Base-by-base conservation (phyloP, 2,113 vertebrate genomes). In the Erythrolamprus reginae region DNA sequence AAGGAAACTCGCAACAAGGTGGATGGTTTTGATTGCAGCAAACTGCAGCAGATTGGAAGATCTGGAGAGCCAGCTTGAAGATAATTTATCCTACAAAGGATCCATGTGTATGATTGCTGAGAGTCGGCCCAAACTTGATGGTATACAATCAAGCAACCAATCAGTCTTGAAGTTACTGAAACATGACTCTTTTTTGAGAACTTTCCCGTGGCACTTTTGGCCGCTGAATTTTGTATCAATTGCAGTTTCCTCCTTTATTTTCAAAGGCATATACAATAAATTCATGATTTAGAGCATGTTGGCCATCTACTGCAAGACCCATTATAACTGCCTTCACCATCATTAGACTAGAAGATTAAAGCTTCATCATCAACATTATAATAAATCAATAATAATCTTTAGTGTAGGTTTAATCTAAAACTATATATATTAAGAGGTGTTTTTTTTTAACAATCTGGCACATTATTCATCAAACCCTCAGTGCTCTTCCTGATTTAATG, bases 401-500 rank as follows among this genome's bases (percentile, higher is more conserved):
- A 48, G 6, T 24, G 45, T 84, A 47, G 9, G n/a, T 23, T 82
- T 82, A 82, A 55, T 55, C 10, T 19, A 84, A 13, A 56, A 56
- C 12, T 58, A 19, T 38, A 17, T 53, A 21, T 82, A 33, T 91
- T 87, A 90, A 38, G 3, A n/a, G n/a, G n/a, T n/a, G n/a, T 38
- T 28, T 65, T 93, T 94, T 45, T 89, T 90, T 33, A 56, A 53
- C 45, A 45, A 45, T 45, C 45, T 45, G 45, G 5, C 45, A 45
- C 5, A 45, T 91, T 86, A n/a, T 82, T 85, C 10, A 82, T 24
- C 50, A 70, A 42, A 83, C 10, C 10, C 45, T 88, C 45, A 56
- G 82, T 91, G 17, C 13, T 77, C 86, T 92, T 70, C 42, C 82
- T 53, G 42, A 86, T 90, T 88, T 92, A 50, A 90, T 77, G 33